Percentiles rank a stretch among this genome's conserved stretches.
Evolutionary conservation across 2,113 vertebrate genomes (phyloP).

Genomic region (Melanocharis versteri): DNA sequence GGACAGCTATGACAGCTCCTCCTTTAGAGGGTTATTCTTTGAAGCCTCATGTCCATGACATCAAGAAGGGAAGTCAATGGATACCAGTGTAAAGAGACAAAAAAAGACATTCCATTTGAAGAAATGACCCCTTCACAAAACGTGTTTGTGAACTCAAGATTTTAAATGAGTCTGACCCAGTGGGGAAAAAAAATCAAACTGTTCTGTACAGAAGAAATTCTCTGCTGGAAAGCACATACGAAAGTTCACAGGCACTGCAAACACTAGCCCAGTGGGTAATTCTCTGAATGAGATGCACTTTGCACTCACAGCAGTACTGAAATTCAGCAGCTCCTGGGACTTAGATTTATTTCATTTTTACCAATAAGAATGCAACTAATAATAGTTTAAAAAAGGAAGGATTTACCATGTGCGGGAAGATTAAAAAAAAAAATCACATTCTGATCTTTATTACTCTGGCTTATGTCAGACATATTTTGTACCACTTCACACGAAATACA

Average conservation of each 20-base stretch:
- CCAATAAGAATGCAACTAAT: slow-evolving; percentile 33
- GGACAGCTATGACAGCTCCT: slow-evolving; percentile 8
- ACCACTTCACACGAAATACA: not conserved
- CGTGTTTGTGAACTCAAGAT: slow-evolving; percentile 49
- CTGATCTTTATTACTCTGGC: not conserved
- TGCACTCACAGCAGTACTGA: slow-evolving; percentile 61
- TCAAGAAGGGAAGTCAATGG: slow-evolving; percentile 45
- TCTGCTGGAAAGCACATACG: slow-evolving; percentile 42
- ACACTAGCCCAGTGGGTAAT: slow-evolving; percentile 55
- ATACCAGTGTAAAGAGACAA: not conserved
- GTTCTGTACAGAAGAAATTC: slow-evolving; percentile 51
- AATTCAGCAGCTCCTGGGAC: slow-evolving; percentile 25
- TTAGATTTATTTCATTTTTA: slow-evolving; percentile 34
- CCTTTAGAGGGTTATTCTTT: slow-evolving; percentile 30
- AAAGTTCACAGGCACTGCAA: slow-evolving; percentile 62
- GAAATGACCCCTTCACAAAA: slow-evolving; percentile 42
- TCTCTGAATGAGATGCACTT: slow-evolving; percentile 60
- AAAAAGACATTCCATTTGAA: slow-evolving; percentile 28
- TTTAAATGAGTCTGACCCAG: slow-evolving; percentile 53
- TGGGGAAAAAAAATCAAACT: slow-evolving; percentile 54
- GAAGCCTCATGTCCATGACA: slow-evolving; percentile 17
- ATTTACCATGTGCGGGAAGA: not conserved
- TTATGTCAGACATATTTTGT: not conserved
- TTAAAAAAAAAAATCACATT: not conserved
- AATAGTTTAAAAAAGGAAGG: slow-evolving; percentile 29